Base-by-base conservation (phyloP, 2,113 vertebrate genomes). In the Muscicapa adusta region DNA sequence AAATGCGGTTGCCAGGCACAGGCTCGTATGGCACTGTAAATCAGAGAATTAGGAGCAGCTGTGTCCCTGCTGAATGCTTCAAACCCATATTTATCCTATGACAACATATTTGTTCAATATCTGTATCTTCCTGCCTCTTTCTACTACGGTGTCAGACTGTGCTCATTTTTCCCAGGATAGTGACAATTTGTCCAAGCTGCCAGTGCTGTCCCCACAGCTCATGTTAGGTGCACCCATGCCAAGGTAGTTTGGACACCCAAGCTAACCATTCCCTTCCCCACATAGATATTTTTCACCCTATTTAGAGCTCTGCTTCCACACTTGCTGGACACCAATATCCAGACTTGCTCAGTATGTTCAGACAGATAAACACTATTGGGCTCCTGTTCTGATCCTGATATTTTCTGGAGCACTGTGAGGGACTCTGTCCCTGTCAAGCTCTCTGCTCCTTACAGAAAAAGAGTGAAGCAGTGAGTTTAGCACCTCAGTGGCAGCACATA, bases 1-100 rank as follows among this genome's bases (percentile, higher is more conserved):
- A 68, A 85, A 57, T 9, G 34, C 48, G 29, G 0, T 0, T 7
- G 9, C 26, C 56, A 24, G 14, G 20, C 53, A 72, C 9, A 60
- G 60, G 58, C 20, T 43, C 29, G 8, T 13, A 29, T 16, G 50
- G 34, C 6, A 5, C 1, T 48, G 20, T 36, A 76, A 56, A 25
- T 53, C 14, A 43, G 47, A 31, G 25, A 23, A 34, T 0, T 71
- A 23, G 47, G 72, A 77, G 25, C n/a, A 89, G 28, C 6, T 28
- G 19, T 20, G 29, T 89, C 8, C 51, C 51, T 77, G 50, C 34
- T 61, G 40, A 45, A 31, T 31, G 15, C 72, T 95, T 79, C 62
- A 78, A 68, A 75, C 28, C 2, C 8, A 2, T 24, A 31, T 34
- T 74, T 74, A 71, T n/a, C 45, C 36, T 34, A 18, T 53, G 73